These are phyloP conservation scores for Eptatretus atami DNA, from an alignment of 2,797 vertebrate genomes.

Conservation along the genomic window DNA sequence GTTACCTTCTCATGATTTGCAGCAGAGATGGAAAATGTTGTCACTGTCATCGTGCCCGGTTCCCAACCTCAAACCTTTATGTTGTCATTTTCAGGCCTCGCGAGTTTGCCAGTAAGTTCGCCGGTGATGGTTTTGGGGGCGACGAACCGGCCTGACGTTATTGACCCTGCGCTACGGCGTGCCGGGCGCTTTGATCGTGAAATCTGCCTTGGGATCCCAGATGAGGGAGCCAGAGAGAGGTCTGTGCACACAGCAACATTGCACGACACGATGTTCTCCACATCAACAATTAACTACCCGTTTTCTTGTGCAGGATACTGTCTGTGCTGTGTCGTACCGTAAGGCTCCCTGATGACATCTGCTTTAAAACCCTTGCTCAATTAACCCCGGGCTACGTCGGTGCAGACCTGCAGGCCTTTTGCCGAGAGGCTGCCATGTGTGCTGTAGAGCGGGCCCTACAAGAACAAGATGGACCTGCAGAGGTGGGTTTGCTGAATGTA, in stretches of 20 bases:
- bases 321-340: slow-evolving; percentile 53
- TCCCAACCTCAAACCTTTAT: not conserved
- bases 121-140: slow-evolving; percentile 67
- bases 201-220: slow-evolving; percentile 69
- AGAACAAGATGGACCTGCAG: slow-evolving; percentile 8
- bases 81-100: slow-evolving; percentile 26
- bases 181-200: slow-evolving; percentile 75
- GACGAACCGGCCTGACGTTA: slow-evolving; percentile 59
- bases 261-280: not conserved
- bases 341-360: slow-evolving; percentile 29
- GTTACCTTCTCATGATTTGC: slow-evolving; percentile 5
- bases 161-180: slow-evolving; percentile 59
- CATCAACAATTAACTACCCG: not conserved
- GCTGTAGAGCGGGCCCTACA: slow-evolving; percentile 40
- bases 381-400: slow-evolving; percentile 71
- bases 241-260: slow-evolving; percentile 11
- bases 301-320: slow-evolving; percentile 30
- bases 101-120: slow-evolving; percentile 21
- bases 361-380: slow-evolving; percentile 30
- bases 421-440: slow-evolving; percentile 46
- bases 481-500: no score
- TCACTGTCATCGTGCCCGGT: no score
- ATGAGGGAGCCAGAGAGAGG: slow-evolving; percentile 45
- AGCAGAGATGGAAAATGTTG: no score
- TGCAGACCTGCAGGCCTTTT: slow-evolving; percentile 67